Percentiles rank a stretch among this genome's conserved stretches.
Conservation (phyloP, 2,113 vertebrate species). For the Tragelaphus imberbis region DNA sequence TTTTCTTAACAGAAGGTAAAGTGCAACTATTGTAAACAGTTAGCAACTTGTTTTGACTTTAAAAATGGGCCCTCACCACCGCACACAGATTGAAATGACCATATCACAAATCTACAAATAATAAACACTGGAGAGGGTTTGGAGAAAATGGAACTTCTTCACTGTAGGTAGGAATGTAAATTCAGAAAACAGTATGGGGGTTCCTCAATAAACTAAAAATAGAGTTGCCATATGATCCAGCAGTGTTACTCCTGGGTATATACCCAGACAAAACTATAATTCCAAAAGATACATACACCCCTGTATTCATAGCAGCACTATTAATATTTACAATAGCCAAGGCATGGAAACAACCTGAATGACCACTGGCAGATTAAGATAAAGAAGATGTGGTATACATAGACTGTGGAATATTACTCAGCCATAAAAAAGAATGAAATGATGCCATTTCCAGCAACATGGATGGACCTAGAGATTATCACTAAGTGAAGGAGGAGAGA, state of each 20-base stretch:
- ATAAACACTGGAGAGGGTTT: not conserved
- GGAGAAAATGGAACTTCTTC: not conserved
- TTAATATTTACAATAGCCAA: not conserved
- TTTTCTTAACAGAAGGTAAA: no score
- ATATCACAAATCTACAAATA: not conserved
- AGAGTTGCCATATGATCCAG: not conserved
- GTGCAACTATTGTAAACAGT: not conserved
- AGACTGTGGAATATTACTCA: not conserved
- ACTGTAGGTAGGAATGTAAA: not conserved
- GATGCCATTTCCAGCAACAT: not conserved
- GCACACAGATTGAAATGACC: not conserved
- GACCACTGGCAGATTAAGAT: not conserved
- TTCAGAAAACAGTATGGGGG: not conserved
- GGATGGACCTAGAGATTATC: not conserved
- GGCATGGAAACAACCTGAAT: not conserved
- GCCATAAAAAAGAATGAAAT: not conserved
- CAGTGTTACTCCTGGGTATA: not conserved
- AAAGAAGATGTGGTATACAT: not conserved
- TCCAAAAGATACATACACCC: not conserved
- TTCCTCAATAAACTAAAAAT: not conserved
- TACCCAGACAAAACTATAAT: not conserved
- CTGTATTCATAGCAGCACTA: not conserved
- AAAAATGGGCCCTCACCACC: not conserved
- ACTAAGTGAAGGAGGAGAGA: not conserved
- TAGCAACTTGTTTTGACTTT: not conserved